Evolutionary conservation across 2,113 vertebrate species (phyloP).

Genomic region (Mungos mungo): DNA sequence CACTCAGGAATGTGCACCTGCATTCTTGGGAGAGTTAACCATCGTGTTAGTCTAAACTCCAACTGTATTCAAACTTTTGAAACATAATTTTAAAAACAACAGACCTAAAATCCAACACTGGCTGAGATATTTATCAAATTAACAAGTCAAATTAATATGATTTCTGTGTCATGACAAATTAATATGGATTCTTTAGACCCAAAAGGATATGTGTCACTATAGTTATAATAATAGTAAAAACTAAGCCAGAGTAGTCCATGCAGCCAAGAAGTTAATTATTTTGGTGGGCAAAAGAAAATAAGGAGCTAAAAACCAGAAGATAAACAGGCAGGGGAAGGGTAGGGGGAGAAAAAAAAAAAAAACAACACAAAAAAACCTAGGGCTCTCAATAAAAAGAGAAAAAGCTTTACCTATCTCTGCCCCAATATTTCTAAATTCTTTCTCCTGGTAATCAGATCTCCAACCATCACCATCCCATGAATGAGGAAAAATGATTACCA

Average conservation of each 20-base stretch:
- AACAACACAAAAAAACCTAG: not conserved
- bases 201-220: not conserved
- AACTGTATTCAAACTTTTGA: not conserved
- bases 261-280: not conserved
- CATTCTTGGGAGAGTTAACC: not conserved
- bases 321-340: not conserved
- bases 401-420: not conserved
- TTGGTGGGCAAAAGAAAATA: not conserved
- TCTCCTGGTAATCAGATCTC: not conserved
- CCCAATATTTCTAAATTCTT: not conserved
- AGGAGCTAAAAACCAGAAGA: not conserved
- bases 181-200: not conserved
- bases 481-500: not conserved
- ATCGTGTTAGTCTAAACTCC: not conserved
- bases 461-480: not conserved
- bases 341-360: not conserved
- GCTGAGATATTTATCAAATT: not conserved
- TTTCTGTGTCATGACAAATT: not conserved
- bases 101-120: not conserved
- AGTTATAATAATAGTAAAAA: not conserved
- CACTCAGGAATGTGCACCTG: not conserved
- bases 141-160: not conserved
- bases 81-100: not conserved
- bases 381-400: not conserved
- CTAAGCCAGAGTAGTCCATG: not conserved